Evolutionary conservation across 2,888 invertebrate genomes (phyloP).

Genomic region (Zygogramma bicolorata): DNA sequence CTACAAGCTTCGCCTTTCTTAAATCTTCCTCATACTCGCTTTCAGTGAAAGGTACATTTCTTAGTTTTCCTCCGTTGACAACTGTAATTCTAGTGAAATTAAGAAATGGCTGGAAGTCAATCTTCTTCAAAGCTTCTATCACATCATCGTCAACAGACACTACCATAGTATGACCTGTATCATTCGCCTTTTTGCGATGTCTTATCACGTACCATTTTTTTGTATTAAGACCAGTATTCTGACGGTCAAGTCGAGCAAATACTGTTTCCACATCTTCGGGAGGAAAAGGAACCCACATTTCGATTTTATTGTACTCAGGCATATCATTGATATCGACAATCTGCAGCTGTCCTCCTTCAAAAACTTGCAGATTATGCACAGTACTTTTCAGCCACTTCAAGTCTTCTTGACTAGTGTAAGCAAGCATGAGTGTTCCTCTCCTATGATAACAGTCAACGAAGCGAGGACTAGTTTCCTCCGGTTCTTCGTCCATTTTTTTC

Average conservation of each 20-base stretch:
- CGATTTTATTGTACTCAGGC: conserved; percentile 17
- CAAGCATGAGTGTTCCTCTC: conserved; percentile 4
- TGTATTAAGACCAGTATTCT: conserved; percentile 23
- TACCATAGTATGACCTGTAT: neutral
- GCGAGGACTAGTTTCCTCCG: neutral
- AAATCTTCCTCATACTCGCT: neutral
- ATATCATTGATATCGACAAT: neutral
- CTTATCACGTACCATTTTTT: conserved; percentile 21
- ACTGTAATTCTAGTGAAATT: conserved; percentile 26
- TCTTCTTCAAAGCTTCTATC: conserved; percentile 12
- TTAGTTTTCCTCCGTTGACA: conserved; percentile 11
- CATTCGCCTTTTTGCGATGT: neutral
- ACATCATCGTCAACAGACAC: conserved; percentile 16
- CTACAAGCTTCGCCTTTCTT: neutral
- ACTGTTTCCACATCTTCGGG: conserved; percentile 16
- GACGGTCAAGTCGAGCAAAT: conserved; percentile 20
- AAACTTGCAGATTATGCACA: neutral
- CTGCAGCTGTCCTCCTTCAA: neutral
- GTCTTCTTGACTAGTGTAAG: neutral
- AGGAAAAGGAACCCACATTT: conserved; percentile 17
- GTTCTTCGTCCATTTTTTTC: neutral
- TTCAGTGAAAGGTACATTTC: neutral
- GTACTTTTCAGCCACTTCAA: neutral
- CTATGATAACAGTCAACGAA: neutral
- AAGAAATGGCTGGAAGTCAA: conserved; percentile 7